A percentile compares a stretch with the other conserved stretches of the same genome.
phyloP scores from a whole-genome alignment of 2,797 vertebrate species.

The Adrianichthys oophorus region DNA sequence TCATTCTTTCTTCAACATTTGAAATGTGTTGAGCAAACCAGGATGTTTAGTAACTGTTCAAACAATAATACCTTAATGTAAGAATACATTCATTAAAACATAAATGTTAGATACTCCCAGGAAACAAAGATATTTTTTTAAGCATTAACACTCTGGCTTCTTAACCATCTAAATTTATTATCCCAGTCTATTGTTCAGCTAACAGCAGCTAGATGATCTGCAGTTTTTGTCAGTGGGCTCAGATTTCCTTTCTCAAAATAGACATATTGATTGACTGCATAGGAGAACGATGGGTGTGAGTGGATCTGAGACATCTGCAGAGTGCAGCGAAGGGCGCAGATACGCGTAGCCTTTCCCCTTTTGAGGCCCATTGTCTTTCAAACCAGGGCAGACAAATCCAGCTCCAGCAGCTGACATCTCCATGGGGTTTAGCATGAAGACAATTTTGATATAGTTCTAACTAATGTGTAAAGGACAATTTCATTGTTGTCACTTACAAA shows the following conservation, averaged over 20 bases:
- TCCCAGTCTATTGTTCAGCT: not conserved
- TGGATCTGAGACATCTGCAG: conserved; percentile 23
- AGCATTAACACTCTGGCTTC: not conserved
- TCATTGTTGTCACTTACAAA: not conserved
- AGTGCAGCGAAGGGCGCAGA: conserved; percentile 18
- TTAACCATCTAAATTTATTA: not conserved
- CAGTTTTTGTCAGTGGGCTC: conserved; percentile 20
- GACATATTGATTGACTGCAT: conserved; percentile 41
- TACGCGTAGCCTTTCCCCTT: not conserved
- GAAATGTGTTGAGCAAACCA: too few species aligned
- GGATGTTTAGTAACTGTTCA: too few species aligned
- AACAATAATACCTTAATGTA: too few species aligned
- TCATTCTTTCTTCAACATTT: too few species aligned
- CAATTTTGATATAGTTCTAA: not conserved
- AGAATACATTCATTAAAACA: too few species aligned
- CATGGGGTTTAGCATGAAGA: not conserved
- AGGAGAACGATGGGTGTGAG: conserved; percentile 9
- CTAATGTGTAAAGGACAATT: too few species aligned
- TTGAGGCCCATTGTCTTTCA: not conserved
- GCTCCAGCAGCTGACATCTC: not conserved
- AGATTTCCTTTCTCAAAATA: conserved; percentile 47
- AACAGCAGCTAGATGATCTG: conserved; percentile 9
- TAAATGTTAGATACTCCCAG: too few species aligned
- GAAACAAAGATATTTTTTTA: too few species aligned
- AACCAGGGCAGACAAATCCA: not conserved